A percentile compares a stretch with the other conserved stretches of the same genome.
Evolutionary conservation across 2,113 vertebrate species (phyloP).

Genomic region (pig (Sus scrofa)): T2T-Sscrofa CM000814.6:139356501-139357000

Average conservation of each 20-base stretch:
- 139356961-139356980: conserved; percentile 83
- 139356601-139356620: background rate
- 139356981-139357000: conserved; percentile 76
- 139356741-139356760: background rate
- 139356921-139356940: conserved; percentile 78
- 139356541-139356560: background rate
- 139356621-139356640: background rate
- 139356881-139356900: conserved; percentile 58
- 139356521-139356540: background rate
- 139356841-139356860: conserved; percentile 73
- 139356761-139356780: background rate
- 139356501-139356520: background rate
- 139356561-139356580: background rate
- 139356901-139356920: conserved; percentile 66
- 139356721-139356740: conserved; percentile 14
- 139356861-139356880: conserved; percentile 56
- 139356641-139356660: background rate
- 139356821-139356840: conserved; percentile 56
- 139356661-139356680: background rate
- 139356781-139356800: background rate
- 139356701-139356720: background rate
- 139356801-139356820: background rate
- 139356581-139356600: background rate
- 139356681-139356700: background rate
- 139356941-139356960: conserved; percentile 73